Conservation (phyloP, 1,140 invertebrate species). For the Dysdera silvatica region DNA sequence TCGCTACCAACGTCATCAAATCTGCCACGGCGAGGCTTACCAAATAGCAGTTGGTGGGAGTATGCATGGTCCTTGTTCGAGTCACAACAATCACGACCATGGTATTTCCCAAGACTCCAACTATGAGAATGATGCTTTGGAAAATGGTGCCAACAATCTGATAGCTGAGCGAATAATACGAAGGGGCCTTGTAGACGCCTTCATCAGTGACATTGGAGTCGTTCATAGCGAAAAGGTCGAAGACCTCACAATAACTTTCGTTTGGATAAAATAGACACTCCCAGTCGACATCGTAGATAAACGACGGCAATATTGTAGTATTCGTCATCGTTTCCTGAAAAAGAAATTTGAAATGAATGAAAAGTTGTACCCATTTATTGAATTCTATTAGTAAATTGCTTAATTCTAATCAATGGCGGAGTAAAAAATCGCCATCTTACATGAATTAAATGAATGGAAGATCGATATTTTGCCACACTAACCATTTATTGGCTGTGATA, state of each 20-base stretch:
- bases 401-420: too few species aligned
- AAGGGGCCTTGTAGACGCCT: slow-evolving; percentile 22
- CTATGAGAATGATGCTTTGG: slow-evolving; percentile 51
- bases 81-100: slow-evolving; percentile 51
- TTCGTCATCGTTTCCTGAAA: too few species aligned
- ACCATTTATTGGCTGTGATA: too few species aligned
- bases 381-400: too few species aligned
- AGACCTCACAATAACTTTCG: slow-evolving; percentile 10
- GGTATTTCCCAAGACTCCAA: slow-evolving; percentile 53
- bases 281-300: slow-evolving; percentile 15
- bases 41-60: slow-evolving; percentile 57
- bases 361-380: too few species aligned
- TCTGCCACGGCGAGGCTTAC: slow-evolving; percentile 56
- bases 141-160: slow-evolving; percentile 52
- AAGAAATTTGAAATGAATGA: too few species aligned
- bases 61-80: slow-evolving; percentile 48
- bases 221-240: not conserved
- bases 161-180: slow-evolving; percentile 49
- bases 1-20: slow-evolving; percentile 51
- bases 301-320: not conserved
- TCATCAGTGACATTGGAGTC: not conserved
- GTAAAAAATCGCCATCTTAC: too few species aligned
- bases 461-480: too few species aligned
- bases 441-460: too few species aligned
- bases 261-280: not conserved